Base-by-base conservation (phyloP, 2,888 invertebrate species). In the Epinotia brunnichana region DNA sequence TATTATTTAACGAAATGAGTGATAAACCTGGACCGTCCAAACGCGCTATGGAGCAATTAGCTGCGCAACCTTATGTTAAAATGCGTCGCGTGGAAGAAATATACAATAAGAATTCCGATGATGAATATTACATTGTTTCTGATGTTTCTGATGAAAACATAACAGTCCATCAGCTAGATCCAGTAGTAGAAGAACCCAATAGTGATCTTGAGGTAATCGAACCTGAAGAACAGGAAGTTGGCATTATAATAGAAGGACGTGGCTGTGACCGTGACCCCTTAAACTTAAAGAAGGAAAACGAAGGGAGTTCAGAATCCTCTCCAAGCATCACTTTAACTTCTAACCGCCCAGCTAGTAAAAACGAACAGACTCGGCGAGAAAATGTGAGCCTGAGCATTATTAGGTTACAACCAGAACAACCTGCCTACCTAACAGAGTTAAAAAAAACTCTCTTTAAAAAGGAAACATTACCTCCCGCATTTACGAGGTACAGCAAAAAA, bases 11-110 rank as follows among this genome's bases (percentile, higher is more conserved):
- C n/a, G 21, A 19, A 7, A 44, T 44, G 61, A 24, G 24, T 53
- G 35, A 24, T 13, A 21, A 5, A 39, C 53, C 57, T n/a, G 35
- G 57, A 35, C 29, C 35, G 15, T 29, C 24, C 3, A 64, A 64
- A 53, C 64, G 53, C 19, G 53, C 53, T 39, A 7, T 35, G 13
- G 39, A 53, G 39, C 64, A 64, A 35, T 53, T 64, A 53, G 3
- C 35, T 9, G 3, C 21, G 35, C 13, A 15, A 15, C 35, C 35
- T 13, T 53, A 2, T 15, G 53, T 64, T 4, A 64, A 64, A 53
- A 2, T 64, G 64, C 64, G 53, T 15, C 64, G 64, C 53, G n/a
- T 64, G 10, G 64, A 64, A 13, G 51, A 51, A 11, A 17, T 39
- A 17, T 64, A 19, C 19, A 19, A 54, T 1, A 53, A 19, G 9